Conservation (phyloP, 2,113 vertebrate genomes). For the Fregata magnificens region DNA sequence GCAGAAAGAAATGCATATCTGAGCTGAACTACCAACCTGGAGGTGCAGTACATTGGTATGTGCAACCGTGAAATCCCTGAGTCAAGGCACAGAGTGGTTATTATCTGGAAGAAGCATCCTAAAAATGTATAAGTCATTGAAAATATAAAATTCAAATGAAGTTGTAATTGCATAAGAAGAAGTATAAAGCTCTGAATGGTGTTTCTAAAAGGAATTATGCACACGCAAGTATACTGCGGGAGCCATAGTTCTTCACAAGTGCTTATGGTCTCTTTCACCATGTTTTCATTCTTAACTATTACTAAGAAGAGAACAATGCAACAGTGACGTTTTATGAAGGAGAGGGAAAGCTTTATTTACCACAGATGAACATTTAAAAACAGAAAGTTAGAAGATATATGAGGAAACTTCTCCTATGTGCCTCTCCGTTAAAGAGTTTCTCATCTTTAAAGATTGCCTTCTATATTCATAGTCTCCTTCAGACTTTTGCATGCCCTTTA, state of each 20-base stretch:
- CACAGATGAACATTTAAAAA: neutral
- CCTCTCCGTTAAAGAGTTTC: neutral
- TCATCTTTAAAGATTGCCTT: neutral
- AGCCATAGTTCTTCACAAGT: neutral
- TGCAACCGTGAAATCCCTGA: neutral
- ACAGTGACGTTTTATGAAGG: neutral
- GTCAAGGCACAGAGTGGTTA: neutral
- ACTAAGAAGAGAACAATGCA: neutral
- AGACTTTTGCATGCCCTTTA: neutral
- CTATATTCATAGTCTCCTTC: neutral
- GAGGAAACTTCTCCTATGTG: neutral
- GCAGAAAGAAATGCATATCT: neutral
- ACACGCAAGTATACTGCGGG: accelerated
- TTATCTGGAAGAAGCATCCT: neutral
- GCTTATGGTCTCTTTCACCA: neutral
- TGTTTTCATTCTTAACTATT: neutral
- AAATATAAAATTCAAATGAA: neutral
- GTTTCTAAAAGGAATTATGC: neutral
- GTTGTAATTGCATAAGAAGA: neutral
- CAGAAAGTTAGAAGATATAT: neutral
- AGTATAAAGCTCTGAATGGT: neutral
- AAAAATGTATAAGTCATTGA: neutral
- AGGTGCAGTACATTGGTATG: neutral
- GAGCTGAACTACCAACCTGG: neutral
- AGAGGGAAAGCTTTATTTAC: neutral